Percentiles rank a stretch among this genome's conserved stretches.
phyloP scores from a whole-genome alignment of 2,797 vertebrate genomes.

The Pipistrellus pipistrellus region DNA sequence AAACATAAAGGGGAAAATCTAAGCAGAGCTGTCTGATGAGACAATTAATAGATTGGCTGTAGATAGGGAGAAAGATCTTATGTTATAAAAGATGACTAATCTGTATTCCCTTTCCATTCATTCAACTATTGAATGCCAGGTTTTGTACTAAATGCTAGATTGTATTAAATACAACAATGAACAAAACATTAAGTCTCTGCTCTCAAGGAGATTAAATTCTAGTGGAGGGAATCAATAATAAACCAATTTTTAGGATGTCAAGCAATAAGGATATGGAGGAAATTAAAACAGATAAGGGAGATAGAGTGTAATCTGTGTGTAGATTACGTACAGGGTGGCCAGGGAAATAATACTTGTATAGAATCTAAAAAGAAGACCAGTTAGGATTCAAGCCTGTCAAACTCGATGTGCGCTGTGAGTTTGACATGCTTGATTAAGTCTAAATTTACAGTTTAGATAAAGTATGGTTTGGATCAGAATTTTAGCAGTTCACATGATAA shows the following conservation, averaged over 20 bases:
- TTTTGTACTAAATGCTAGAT: constrained; percentile 49
- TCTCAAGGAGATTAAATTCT: constrained; percentile 32
- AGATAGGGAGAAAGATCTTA: background rate
- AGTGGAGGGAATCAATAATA: constrained; percentile 2
- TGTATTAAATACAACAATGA: background rate
- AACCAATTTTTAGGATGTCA: constrained; percentile 22
- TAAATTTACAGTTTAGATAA: constrained; percentile 3
- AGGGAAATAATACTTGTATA: constrained; percentile 23
- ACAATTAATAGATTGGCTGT: constrained; percentile 14
- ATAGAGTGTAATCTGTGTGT: constrained; percentile 3
- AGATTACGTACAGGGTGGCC: background rate
- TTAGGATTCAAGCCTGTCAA: background rate
- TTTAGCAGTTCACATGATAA: constrained; percentile 17
- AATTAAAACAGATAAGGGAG: constrained; percentile 41
- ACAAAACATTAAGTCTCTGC: background rate
- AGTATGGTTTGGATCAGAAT: background rate
- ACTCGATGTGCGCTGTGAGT: no score
- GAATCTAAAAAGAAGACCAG: background rate
- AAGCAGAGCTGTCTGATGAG: background rate
- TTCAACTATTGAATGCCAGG: background rate
- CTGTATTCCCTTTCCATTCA: background rate
- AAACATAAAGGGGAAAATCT: background rate
- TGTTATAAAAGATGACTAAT: constrained; percentile 1
- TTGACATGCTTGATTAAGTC: background rate
- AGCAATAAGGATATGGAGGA: background rate